Evolutionary conservation across 1,140 invertebrate species (phyloP).

Genomic region (Ylistrum balloti): DNA sequence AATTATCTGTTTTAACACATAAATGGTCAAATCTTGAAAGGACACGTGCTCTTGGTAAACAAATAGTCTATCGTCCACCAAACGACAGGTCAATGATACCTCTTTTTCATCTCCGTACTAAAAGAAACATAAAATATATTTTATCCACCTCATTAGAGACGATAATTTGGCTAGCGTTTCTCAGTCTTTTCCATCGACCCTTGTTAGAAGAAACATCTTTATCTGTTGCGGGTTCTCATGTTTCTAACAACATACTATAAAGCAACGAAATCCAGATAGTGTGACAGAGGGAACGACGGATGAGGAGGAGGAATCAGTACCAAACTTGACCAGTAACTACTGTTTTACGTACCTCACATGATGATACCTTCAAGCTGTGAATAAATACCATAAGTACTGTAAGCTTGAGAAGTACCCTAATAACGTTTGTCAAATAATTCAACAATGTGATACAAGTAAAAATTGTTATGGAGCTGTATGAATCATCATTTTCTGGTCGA

Average conservation of each 20-base stretch:
- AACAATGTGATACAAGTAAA: too few relatives aligned
- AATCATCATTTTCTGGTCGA: too few relatives aligned
- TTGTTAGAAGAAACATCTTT: conserved; percentile 35
- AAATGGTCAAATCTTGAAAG: conserved; percentile 9
- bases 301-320: not conserved
- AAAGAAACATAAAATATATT: conserved; percentile 40
- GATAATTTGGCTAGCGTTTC: conserved; percentile 24
- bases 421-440: too few relatives aligned
- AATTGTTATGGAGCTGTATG: too few relatives aligned
- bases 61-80: conserved; percentile 15
- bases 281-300: not conserved
- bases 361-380: not conserved
- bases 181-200: not conserved
- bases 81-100: not conserved
- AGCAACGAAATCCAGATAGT: not conserved
- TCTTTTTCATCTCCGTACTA: conserved; percentile 34
- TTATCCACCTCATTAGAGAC: conserved; percentile 26
- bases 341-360: conserved; percentile 33
- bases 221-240: conserved; percentile 5
- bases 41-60: not conserved
- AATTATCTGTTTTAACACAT: not conserved
- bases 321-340: conserved; percentile 6
- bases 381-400: not conserved
- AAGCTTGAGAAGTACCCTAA: not conserved
- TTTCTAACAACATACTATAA: not conserved